Conservation (phyloP, 1,140 invertebrate species). For the Drosophila kurseongensis region DNA sequence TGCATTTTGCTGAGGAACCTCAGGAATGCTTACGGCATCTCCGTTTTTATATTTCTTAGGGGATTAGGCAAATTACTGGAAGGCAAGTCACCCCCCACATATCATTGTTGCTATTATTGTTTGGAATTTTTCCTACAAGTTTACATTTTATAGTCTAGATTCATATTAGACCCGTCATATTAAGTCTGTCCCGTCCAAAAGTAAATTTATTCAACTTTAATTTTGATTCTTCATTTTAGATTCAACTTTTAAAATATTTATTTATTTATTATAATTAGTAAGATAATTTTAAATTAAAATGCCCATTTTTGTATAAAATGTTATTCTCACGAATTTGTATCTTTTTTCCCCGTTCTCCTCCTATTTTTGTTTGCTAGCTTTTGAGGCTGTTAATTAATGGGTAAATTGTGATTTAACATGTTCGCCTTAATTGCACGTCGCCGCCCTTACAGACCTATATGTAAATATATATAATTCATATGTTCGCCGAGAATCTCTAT, state of each 20-base stretch:
- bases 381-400: conserved; percentile 6
- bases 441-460: not conserved
- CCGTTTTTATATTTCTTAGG: conserved; percentile 8
- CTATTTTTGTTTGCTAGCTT: conserved; percentile 3
- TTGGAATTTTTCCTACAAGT: not conserved
- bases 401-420: conserved; percentile 6
- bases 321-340: not conserved
- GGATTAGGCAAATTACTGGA: conserved; percentile 40
- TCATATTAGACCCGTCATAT: too few relatives aligned
- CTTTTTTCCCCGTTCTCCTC: not conserved
- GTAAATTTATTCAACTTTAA: too few relatives aligned
- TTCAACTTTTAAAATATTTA: not conserved
- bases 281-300: conserved; percentile 5
- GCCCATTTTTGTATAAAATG: not conserved
- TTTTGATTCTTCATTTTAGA: too few relatives aligned
- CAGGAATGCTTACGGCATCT: conserved; percentile 25
- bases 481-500: conserved; percentile 1
- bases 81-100: not conserved
- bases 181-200: too few relatives aligned
- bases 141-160: not conserved
- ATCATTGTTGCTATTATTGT: not conserved
- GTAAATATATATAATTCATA: conserved; percentile 1
- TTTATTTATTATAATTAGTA: not conserved
- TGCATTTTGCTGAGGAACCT: conserved; percentile 21
- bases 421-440: conserved; percentile 1